Base-by-base conservation (phyloP, 2,888 invertebrate species). In the Neocrepidodera transversa region DNA sequence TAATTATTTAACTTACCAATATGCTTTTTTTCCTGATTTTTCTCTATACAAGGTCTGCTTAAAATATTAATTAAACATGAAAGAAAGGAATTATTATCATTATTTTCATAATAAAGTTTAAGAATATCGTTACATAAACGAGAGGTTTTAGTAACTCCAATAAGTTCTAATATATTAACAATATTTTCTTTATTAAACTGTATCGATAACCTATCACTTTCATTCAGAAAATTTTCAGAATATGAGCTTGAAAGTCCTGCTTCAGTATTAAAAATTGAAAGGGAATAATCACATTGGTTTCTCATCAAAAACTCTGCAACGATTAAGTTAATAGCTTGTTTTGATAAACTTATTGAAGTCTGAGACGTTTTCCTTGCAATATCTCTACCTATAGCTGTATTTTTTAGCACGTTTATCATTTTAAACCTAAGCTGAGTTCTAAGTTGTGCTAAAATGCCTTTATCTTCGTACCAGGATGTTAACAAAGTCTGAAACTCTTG, bases 251-350 rank as follows among this genome's bases (percentile, higher is more conserved):
- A 60, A 26, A 73, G 60, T 32, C 68, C 84, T 52, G 86, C 85
- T 76, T 87, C 87, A 2, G 85, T 84, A 43, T 83, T 78, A 72
- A 87, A 86, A 43, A 87, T 83, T 1, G 86, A 86, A 1, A 86
- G 74, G 2, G 83, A 82, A 70, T 85, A 86, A 64, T 79, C 82
- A 68, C 84, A 85, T 23, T 84, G 81, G 81, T 85, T 78, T 49
- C 80, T 78, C 30, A 86, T 68, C 51, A 87, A 78, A 77, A 85
- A 86, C 74, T 87, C 87, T 6, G 84, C 84, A 40, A 87, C 79
- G 18, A 87, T 75, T 47, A 87, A 81, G 73, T 86, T 86, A 10
- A 86, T 67, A n/a, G 86, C 86, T 78, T 87, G 86, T 62, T 79
- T 79, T 47, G 80, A 79, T 1, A 83, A 80, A 35, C 85, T 83